These are phyloP conservation scores for Drosophila watanabei DNA, from an alignment of 1,140 invertebrate species.

Conservation along the genomic window DNA sequence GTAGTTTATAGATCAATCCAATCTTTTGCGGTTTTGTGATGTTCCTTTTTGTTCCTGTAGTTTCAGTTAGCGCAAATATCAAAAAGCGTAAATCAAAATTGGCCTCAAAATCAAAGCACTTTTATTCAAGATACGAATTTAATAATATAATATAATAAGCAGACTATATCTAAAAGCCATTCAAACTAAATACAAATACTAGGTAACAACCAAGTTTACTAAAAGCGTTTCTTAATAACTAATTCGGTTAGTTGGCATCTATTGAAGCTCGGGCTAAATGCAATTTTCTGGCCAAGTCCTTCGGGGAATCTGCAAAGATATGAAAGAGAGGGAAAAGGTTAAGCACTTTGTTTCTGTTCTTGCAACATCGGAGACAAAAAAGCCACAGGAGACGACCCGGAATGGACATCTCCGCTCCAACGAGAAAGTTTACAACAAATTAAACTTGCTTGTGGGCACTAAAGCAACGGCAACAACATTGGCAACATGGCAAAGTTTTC, in stretches of 20 bases:
- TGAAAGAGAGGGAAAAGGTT: constrained; percentile 53
- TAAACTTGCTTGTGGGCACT: constrained; percentile 76
- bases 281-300: constrained; percentile 20
- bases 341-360: constrained; percentile 54
- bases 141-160: constrained; percentile 10
- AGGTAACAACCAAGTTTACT: constrained; percentile 23
- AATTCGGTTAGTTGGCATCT: constrained; percentile 66
- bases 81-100: constrained; percentile 56
- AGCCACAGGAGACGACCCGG: constrained; percentile 43
- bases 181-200: constrained; percentile 49
- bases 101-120: constrained; percentile 53
- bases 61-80: constrained; percentile 31
- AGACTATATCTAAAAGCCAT: constrained; percentile 53
- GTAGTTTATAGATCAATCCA: constrained; percentile 6
- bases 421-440: constrained; percentile 80
- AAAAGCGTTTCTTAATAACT: constrained; percentile 70
- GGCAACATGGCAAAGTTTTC: constrained; percentile 54
- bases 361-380: constrained; percentile 47
- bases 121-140: constrained; percentile 58
- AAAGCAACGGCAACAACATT: constrained; percentile 54
- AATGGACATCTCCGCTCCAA: constrained; percentile 51
- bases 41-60: background rate
- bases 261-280: constrained; percentile 58
- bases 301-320: constrained; percentile 63
- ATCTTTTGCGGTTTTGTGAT: background rate